Evolutionary conservation across 2,113 vertebrate species (phyloP).

Genomic region (Accipiter virgatus): DNA sequence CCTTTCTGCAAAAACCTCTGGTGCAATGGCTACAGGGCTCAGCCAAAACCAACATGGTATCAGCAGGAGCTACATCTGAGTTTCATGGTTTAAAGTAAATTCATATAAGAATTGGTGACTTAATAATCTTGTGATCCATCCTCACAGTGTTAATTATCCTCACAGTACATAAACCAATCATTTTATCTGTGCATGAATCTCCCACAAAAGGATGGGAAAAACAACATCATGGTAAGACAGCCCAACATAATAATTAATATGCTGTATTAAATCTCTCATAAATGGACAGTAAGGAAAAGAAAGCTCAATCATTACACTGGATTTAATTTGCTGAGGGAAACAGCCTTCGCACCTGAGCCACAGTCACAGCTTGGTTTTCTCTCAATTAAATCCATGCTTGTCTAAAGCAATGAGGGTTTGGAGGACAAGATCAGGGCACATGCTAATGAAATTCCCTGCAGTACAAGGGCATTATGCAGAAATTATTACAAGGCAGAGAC

Average conservation of each 20-base stretch:
- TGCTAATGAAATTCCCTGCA: slow-evolving; percentile 68
- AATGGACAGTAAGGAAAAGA: slow-evolving; percentile 43
- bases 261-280: slow-evolving; percentile 69
- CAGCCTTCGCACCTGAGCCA: slow-evolving; percentile 73
- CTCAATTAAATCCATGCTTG: slow-evolving; percentile 74
- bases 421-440: slow-evolving; percentile 67
- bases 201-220: slow-evolving; percentile 59
- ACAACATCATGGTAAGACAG: slow-evolving; percentile 52
- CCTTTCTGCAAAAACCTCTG: background rate
- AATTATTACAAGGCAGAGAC: slow-evolving; percentile 32
- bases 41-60: background rate
- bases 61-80: background rate
- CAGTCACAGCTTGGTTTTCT: slow-evolving; percentile 69
- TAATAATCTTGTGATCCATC: slow-evolving; percentile 20
- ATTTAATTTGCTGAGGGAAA: slow-evolving; percentile 73
- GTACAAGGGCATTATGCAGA: slow-evolving; percentile 58
- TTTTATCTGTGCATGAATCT: slow-evolving; percentile 67
- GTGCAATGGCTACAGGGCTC: background rate
- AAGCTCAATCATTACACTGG: slow-evolving; percentile 60
- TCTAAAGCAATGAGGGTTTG: slow-evolving; percentile 67
- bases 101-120: background rate
- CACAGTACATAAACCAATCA: slow-evolving; percentile 13
- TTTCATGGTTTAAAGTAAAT: background rate
- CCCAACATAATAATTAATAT: slow-evolving; percentile 67
- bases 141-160: slow-evolving; percentile 42